A percentile compares a stretch with the other conserved stretches of the same genome.
Conservation (phyloP, 2,888 invertebrate species). For the Piscicola geometra region DNA sequence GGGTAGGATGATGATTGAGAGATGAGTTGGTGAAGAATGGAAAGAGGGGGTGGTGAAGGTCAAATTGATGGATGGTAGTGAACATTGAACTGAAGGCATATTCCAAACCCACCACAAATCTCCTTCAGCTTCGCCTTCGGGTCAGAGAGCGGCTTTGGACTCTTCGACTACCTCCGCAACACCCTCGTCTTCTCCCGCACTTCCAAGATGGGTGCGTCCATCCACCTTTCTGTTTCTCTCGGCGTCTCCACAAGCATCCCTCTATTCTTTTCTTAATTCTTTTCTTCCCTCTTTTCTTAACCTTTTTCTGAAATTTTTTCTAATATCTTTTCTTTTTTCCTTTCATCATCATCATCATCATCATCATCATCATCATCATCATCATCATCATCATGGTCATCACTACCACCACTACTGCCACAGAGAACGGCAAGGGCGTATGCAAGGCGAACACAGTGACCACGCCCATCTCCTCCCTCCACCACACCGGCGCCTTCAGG, state of each 20-base stretch:
- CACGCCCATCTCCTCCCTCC: background rate
- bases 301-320: too few relatives aligned
- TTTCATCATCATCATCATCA: conserved; percentile 17
- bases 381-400: conserved; percentile 22
- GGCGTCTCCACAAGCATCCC: too few relatives aligned
- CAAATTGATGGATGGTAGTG: too few relatives aligned
- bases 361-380: conserved; percentile 17
- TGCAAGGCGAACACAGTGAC: background rate
- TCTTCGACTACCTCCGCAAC: conserved; percentile 21
- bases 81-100: too few relatives aligned
- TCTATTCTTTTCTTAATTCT: too few relatives aligned
- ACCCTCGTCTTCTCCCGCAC: conserved; percentile 23
- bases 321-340: too few relatives aligned
- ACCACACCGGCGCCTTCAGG: background rate
- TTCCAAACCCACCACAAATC: too few relatives aligned
- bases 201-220: conserved; percentile 30
- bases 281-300: too few relatives aligned
- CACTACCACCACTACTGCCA: background rate
- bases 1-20: too few relatives aligned
- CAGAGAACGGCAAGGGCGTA: background rate
- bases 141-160: conserved; percentile 25
- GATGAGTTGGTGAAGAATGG: too few relatives aligned
- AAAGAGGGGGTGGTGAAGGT: too few relatives aligned
- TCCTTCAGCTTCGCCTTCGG: conserved; percentile 23
- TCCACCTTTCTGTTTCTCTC: too few relatives aligned